Base-by-base conservation (phyloP, 1,140 invertebrate genomes). In the Drosophila lini region DNA sequence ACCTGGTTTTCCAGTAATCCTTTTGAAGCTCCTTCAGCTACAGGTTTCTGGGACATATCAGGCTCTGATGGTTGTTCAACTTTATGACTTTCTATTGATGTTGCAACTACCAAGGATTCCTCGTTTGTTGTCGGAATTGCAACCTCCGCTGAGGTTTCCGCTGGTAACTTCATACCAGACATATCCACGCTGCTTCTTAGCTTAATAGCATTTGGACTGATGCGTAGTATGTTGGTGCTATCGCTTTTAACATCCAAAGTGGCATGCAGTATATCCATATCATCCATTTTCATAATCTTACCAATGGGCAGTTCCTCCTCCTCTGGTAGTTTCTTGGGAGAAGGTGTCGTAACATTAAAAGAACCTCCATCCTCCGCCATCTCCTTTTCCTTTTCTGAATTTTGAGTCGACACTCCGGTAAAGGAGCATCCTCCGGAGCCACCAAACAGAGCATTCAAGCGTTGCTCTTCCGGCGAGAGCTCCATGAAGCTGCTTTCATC, bases 381-480 rank as follows among this genome's bases (percentile, higher is more conserved):
- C 9, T 8, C 8, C 10, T 16, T n/a, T 9, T 62, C 57, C 5
- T 19, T 32, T 6, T 45, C 40, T 6, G 57, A 4, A 1, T 40
- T 2, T 1, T 38, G 19, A 11, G 47, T 9, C 3, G 61, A n/a
- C 9, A n/a, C 3, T 22, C 31, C 40, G n/a, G 25, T 7, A 25
- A 16, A 60, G 6, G 55, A 65, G 7, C 31, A 25, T 13, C 16
- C 44, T 19, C 28, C 32, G 40, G 22, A 25, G 10, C 52, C 53
- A 44, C 60, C 68, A 62, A 88, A 91, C 8, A 81, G 52, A 4
- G 78, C 80, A 52, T 60, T 90, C 63, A 91, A 56, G 36, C 73
- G 74, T n/a, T 90, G 52, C 25, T 91, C 90, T 45, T 91, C 90
- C 0, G 82, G 74, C 0, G 90, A 91, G 2, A 91, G 67, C 28